Evolutionary conservation across 2,888 invertebrate species (phyloP).

Genomic region (Terebella lapidaria): DNA sequence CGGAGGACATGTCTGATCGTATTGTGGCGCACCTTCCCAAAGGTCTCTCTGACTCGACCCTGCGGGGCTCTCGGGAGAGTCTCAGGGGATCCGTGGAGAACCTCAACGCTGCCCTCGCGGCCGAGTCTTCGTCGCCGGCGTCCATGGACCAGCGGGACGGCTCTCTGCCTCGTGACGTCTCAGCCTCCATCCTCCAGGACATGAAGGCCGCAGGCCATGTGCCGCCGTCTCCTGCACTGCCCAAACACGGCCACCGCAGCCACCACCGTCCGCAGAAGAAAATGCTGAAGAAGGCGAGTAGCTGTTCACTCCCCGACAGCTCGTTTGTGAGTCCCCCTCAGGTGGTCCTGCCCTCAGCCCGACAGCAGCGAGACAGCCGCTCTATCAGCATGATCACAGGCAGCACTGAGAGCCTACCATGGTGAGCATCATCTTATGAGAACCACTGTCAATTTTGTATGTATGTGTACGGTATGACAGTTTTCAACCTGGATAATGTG

Average conservation of each 20-base stretch:
- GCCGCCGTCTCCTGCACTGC: not conserved
- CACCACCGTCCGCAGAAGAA: constrained; percentile 11
- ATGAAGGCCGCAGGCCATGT: not conserved
- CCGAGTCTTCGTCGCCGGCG: not conserved
- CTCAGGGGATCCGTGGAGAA: constrained; percentile 19
- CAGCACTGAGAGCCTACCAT: constrained; percentile 47
- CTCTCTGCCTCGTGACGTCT: not conserved
- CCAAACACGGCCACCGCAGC: not conserved
- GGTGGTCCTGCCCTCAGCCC: not conserved
- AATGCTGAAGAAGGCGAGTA: constrained; percentile 14
- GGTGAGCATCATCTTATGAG: too few relatives aligned
- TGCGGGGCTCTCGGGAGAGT: constrained; percentile 20
- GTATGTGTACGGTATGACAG: too few relatives aligned
- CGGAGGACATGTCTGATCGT: constrained; percentile 38
- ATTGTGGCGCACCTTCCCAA: constrained; percentile 34
- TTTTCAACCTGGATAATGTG: too few relatives aligned
- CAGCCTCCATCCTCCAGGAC: not conserved
- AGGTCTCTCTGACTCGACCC: constrained; percentile 19
- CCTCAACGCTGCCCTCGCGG: constrained; percentile 4
- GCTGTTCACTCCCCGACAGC: not conserved
- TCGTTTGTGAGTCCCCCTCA: constrained; percentile 4
- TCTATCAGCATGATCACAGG: constrained; percentile 40
- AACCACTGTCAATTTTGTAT: too few relatives aligned
- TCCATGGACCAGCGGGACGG: not conserved
- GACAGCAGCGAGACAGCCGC: not conserved